Evolutionary conservation across 2,113 vertebrate genomes (phyloP).

Genomic region (Calonectris borealis): DNA sequence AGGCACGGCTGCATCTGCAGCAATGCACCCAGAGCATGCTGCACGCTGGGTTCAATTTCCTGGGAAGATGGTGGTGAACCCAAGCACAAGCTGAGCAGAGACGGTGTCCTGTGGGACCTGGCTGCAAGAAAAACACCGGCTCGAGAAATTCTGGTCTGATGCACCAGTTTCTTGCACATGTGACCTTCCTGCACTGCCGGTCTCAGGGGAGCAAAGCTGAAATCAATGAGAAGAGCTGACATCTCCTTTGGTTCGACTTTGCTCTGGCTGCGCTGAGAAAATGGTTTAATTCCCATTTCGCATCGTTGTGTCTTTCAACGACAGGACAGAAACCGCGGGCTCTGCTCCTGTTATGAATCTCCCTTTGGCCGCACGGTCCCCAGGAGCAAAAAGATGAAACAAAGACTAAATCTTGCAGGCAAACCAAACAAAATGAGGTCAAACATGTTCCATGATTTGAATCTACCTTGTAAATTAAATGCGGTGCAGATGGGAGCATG

Average conservation of each 20-base stretch:
- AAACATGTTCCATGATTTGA: background rate
- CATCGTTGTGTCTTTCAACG: rapidly evolving
- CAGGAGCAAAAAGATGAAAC: background rate
- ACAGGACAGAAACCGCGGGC: background rate
- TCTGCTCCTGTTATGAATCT: background rate
- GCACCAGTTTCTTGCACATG: background rate
- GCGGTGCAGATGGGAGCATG: background rate
- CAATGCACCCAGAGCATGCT: background rate
- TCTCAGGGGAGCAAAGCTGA: constrained; percentile 21
- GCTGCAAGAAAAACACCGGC: constrained; percentile 41
- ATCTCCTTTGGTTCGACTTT: constrained; percentile 16
- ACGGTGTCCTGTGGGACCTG: background rate
- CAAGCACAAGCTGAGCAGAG: constrained; percentile 2
- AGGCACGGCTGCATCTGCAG: background rate
- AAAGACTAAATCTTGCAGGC: constrained; percentile 4
- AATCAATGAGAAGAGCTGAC: constrained; percentile 28
- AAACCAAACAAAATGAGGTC: constrained; percentile 7
- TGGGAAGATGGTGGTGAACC: constrained; percentile 36
- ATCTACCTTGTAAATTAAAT: constrained; percentile 28
- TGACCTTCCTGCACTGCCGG: constrained; percentile 23
- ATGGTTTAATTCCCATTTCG: background rate
- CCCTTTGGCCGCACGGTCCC: background rate
- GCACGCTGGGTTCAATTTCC: constrained; percentile 5
- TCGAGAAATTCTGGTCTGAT: constrained; percentile 35
- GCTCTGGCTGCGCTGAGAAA: background rate